Percentiles rank a stretch among this genome's conserved stretches.
phyloP scores from a whole-genome alignment of 92 coral and sea anemone genomes.

The Porites lobata region DNA sequence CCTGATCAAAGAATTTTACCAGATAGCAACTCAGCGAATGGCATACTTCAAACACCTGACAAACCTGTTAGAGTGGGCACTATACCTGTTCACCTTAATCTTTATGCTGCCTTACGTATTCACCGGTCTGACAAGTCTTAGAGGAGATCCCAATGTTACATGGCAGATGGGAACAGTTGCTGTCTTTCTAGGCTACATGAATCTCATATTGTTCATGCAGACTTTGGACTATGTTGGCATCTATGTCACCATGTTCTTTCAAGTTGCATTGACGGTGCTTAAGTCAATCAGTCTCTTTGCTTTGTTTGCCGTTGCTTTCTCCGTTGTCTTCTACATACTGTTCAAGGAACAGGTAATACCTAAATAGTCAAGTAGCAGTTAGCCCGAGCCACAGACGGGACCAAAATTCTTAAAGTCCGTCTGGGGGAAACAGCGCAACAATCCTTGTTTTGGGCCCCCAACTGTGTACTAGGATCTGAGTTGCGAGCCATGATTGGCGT shows the following conservation, averaged over 20 bases:
- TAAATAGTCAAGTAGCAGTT: background rate
- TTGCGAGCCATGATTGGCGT: too few species aligned
- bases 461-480: too few species aligned
- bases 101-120: conserved; percentile 70
- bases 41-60: conserved; percentile 63
- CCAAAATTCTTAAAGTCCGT: too few species aligned
- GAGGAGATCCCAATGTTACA: conserved; percentile 41
- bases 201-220: conserved; percentile 77
- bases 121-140: background rate
- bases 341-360: conserved; percentile 81
- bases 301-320: conserved; percentile 82
- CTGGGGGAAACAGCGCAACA: too few species aligned
- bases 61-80: conserved; percentile 71
- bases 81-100: conserved; percentile 59
- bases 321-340: conserved; percentile 85
- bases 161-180: conserved; percentile 86
- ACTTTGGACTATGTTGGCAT: conserved; percentile 79
- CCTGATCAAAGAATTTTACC: conserved; percentile 73
- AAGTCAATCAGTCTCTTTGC: conserved; percentile 70
- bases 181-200: conserved; percentile 83
- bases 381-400: too few species aligned
- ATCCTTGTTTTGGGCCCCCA: too few species aligned
- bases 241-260: conserved; percentile 93
- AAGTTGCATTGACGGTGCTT: conserved; percentile 79
- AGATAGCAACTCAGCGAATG: conserved; percentile 58